A percentile compares a stretch with the other conserved stretches of the same genome.
Evolutionary conservation across 2,797 vertebrate genomes (phyloP).

Genomic region (Dendrocincla fuliginosa): DNA sequence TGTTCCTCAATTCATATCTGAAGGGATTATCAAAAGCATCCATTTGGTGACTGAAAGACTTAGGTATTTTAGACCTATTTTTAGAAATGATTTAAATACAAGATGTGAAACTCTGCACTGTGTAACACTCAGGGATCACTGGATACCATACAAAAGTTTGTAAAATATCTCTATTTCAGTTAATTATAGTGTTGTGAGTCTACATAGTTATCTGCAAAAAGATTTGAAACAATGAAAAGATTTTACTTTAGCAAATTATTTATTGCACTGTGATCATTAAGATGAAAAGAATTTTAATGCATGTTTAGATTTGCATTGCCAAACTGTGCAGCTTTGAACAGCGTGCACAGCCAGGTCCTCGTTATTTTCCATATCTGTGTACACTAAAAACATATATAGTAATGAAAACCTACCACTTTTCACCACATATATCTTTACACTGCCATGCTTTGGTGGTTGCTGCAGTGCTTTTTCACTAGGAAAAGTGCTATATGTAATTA

Average conservation of each 20-base stretch:
- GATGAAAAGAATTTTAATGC: background rate
- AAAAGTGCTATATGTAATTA: slow-evolving; percentile 55
- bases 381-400: background rate
- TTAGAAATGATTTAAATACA: background rate
- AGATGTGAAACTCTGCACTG: background rate
- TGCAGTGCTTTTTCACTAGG: background rate
- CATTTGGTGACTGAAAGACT: background rate
- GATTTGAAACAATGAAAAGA: background rate
- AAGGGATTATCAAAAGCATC: background rate
- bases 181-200: background rate
- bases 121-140: background rate
- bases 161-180: background rate
- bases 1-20: background rate
- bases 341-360: background rate
- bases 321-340: background rate
- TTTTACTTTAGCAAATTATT: background rate
- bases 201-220: background rate
- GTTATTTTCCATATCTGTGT: background rate
- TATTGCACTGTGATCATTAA: background rate
- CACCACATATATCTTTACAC: background rate
- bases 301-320: background rate
- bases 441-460: background rate
- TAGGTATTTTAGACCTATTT: background rate
- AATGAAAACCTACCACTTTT: background rate
- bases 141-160: background rate